phyloP scores from a whole-genome alignment of 2,113 vertebrate species.

The Seriola rivoliana region DNA sequence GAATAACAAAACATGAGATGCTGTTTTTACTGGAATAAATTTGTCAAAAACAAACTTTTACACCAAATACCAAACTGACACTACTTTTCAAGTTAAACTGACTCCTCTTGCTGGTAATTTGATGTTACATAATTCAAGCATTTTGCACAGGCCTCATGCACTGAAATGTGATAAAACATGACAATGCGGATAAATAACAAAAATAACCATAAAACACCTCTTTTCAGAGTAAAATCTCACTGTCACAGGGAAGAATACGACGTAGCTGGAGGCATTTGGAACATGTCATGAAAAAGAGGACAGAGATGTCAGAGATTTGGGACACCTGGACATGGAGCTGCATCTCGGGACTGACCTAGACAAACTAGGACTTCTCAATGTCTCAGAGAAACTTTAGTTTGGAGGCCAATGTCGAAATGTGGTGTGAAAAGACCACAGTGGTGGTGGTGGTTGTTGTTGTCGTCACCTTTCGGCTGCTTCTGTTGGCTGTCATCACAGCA shows the following conservation, averaged over 20 bases:
- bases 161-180: not conserved
- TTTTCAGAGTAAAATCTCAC: not conserved
- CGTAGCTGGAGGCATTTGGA: not conserved
- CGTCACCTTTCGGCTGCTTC: no score
- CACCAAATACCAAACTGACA: not conserved
- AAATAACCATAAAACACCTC: not conserved
- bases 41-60: not conserved
- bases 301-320: conserved; percentile 17
- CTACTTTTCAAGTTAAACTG: not conserved
- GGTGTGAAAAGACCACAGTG: not conserved
- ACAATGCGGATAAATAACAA: not conserved
- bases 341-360: not conserved
- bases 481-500: no score
- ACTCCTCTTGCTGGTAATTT: not conserved
- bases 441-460: no score
- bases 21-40: not conserved
- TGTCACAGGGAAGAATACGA: not conserved
- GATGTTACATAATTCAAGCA: not conserved
- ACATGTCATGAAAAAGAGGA: conserved; percentile 7
- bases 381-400: not conserved
- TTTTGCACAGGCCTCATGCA: not conserved
- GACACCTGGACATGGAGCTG: not conserved
- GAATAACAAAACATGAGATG: not conserved
- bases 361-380: not conserved
- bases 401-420: not conserved